A percentile compares a stretch with the other conserved stretches of the same genome.
Conservation (phyloP, 2,888 invertebrate genomes). For the Drosophila atroscutellata region DNA sequence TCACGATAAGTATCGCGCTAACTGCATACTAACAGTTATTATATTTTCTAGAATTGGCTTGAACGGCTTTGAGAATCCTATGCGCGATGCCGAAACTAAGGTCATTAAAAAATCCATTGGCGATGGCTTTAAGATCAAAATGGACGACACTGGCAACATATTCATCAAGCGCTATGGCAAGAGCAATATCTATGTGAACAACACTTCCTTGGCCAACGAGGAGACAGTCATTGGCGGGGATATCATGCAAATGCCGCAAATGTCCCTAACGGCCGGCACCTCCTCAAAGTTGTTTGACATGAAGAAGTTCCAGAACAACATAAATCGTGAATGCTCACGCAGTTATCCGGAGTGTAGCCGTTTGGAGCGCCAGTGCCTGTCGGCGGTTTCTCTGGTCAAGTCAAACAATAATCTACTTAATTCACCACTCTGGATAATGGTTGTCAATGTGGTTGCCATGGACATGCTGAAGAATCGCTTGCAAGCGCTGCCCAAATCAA, state of each 20-base stretch:
- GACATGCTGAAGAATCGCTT: slow-evolving; percentile 90
- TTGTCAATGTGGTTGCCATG: slow-evolving; percentile 92
- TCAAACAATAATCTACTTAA: slow-evolving; percentile 89
- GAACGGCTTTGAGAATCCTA: slow-evolving; percentile 97
- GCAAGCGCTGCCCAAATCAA: slow-evolving; percentile 85
- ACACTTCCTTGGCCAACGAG: slow-evolving; percentile 85
- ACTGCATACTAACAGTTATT: not conserved
- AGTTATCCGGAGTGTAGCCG: slow-evolving; percentile 89
- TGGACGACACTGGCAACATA: slow-evolving; percentile 90
- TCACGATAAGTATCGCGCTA: not conserved
- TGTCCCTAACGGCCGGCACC: slow-evolving; percentile 88
- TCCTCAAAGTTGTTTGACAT: slow-evolving; percentile 90
- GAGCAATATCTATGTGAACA: slow-evolving; percentile 88
- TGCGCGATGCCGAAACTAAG: slow-evolving; percentile 96
- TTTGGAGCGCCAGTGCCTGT: slow-evolving; percentile 89
- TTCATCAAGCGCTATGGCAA: slow-evolving; percentile 89
- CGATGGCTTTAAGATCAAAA: slow-evolving; percentile 90
- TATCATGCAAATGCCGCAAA: slow-evolving; percentile 88
- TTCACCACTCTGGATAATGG: slow-evolving; percentile 92
- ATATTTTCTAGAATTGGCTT: slow-evolving; percentile 92
- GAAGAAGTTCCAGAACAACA: slow-evolving; percentile 89
- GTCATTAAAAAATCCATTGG: slow-evolving; percentile 96
- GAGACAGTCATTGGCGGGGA: slow-evolving; percentile 89
- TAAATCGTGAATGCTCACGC: slow-evolving; percentile 88
- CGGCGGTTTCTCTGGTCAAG: slow-evolving; percentile 90